Percentiles rank a stretch among this genome's conserved stretches.
Conservation (phyloP, 2,888 invertebrate species). For the Pomacea canaliculata region DNA sequence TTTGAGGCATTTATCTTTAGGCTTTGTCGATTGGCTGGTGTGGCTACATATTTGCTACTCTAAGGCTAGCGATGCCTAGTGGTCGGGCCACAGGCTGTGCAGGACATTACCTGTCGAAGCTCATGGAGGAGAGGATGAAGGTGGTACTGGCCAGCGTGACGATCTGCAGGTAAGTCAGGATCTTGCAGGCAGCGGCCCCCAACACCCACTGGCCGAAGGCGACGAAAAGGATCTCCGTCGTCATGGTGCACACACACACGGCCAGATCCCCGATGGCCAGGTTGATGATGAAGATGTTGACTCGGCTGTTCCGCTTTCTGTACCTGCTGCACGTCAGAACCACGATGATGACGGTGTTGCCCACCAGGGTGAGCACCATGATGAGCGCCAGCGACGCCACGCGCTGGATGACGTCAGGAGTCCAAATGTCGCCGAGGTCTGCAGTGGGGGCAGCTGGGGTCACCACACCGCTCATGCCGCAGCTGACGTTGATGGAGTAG, state of each 20-base stretch:
- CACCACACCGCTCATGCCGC: not conserved
- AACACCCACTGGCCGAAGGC: constrained; percentile 71
- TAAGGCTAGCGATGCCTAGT: too few species aligned
- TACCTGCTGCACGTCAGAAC: constrained; percentile 67
- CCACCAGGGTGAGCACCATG: constrained; percentile 67
- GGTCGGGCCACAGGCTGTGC: not conserved
- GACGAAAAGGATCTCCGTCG: constrained; percentile 70
- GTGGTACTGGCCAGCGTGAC: constrained; percentile 70
- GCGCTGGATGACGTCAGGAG: constrained; percentile 68
- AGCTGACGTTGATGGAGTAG: not conserved
- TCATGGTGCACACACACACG: constrained; percentile 70
- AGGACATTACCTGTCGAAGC: constrained; percentile 64
- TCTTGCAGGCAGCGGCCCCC: constrained; percentile 68
- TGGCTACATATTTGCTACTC: too few species aligned
- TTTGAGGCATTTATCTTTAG: too few species aligned
- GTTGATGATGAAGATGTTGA: constrained; percentile 71
- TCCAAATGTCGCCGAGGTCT: constrained; percentile 60
- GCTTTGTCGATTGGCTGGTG: too few species aligned
- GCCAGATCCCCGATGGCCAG: constrained; percentile 70
- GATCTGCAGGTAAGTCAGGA: constrained; percentile 69
- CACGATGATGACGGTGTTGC: constrained; percentile 69
- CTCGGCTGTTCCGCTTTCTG: constrained; percentile 66
- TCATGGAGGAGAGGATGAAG: constrained; percentile 71
- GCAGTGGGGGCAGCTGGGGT: not conserved
- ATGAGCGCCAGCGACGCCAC: constrained; percentile 67